phyloP scores from a whole-genome alignment of 2,797 vertebrate species.

The Sebastes itinus region DNA sequence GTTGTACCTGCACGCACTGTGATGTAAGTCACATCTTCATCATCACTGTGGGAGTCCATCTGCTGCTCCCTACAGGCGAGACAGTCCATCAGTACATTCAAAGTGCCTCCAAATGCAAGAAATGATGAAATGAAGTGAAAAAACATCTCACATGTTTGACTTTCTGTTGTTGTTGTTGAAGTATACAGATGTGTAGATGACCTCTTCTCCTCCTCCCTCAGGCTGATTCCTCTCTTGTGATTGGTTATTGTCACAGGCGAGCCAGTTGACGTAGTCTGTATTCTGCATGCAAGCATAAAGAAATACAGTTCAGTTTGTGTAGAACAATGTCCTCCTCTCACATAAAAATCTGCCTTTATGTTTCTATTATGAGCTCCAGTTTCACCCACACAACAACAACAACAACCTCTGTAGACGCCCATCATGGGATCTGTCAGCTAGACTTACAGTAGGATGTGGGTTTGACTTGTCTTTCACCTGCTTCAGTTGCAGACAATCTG shows the following conservation, averaged over 20 bases:
- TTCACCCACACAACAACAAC: not conserved
- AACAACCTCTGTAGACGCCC: not conserved
- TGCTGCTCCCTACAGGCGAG: slow-evolving; percentile 29
- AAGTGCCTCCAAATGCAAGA: not conserved
- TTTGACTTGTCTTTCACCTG: not conserved
- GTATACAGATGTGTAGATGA: slow-evolving; percentile 7
- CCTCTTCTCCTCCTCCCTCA: not conserved
- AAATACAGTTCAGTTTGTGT: not conserved
- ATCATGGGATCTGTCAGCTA: not conserved
- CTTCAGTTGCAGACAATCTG: not conserved
- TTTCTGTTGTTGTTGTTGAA: not conserved
- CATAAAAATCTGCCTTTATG: not conserved
- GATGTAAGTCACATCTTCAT: slow-evolving; percentile 30
- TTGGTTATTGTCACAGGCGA: not conserved
- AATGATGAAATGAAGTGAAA: accelerated
- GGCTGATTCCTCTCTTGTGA: not conserved
- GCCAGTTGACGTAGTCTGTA: slow-evolving; percentile 18
- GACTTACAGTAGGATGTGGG: not conserved
- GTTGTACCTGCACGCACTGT: slow-evolving; percentile 36
- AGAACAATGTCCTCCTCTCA: not conserved
- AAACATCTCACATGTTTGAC: slow-evolving; percentile 13
- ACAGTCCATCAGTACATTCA: not conserved
- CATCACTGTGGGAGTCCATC: not conserved
- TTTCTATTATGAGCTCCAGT: not conserved
- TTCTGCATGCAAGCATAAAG: not conserved